Evolutionary conservation across 1,140 invertebrate species (phyloP).

Genomic region (Leptoteleia sp.): DNA sequence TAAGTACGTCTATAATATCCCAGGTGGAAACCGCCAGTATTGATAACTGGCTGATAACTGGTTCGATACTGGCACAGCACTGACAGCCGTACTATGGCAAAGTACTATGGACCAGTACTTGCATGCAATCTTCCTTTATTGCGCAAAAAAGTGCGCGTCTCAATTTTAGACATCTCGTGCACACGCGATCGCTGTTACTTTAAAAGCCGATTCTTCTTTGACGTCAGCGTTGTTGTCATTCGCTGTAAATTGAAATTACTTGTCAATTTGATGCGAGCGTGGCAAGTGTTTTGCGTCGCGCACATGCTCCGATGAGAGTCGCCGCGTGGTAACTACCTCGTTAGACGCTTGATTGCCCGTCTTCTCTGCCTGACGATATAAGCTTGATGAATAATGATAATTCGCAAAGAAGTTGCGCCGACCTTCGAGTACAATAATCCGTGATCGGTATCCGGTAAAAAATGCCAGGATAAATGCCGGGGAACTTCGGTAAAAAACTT

Average conservation of each 20-base stretch:
- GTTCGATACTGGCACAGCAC: too few relatives aligned
- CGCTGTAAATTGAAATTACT: conserved; percentile 70
- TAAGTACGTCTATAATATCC: too few relatives aligned
- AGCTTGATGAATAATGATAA: conserved; percentile 66
- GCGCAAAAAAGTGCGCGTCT: conserved; percentile 36
- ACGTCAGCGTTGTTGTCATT: conserved; percentile 59
- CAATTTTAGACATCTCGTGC: conserved; percentile 27
- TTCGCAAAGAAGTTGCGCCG: conserved; percentile 52
- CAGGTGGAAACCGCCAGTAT: too few relatives aligned
- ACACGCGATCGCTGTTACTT: conserved; percentile 56
- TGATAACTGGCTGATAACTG: too few relatives aligned
- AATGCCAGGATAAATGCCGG: too few relatives aligned
- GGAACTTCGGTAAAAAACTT: too few relatives aligned
- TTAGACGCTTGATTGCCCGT: conserved; percentile 64
- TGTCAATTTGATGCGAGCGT: conserved; percentile 63
- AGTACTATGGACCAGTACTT: too few relatives aligned
- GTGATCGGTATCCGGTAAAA: conserved; percentile 41
- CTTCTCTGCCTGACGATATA: conserved; percentile 54
- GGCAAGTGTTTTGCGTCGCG: conserved; percentile 59
- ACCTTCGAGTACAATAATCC: conserved; percentile 52
- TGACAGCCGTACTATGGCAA: too few relatives aligned
- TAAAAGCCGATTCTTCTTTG: conserved; percentile 66
- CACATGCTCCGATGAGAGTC: conserved; percentile 60
- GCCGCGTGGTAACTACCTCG: conserved; percentile 60
- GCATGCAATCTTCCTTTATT: too few relatives aligned